Conservation (phyloP, 1,140 invertebrate species). For the Caenorhabditis latens region DNA sequence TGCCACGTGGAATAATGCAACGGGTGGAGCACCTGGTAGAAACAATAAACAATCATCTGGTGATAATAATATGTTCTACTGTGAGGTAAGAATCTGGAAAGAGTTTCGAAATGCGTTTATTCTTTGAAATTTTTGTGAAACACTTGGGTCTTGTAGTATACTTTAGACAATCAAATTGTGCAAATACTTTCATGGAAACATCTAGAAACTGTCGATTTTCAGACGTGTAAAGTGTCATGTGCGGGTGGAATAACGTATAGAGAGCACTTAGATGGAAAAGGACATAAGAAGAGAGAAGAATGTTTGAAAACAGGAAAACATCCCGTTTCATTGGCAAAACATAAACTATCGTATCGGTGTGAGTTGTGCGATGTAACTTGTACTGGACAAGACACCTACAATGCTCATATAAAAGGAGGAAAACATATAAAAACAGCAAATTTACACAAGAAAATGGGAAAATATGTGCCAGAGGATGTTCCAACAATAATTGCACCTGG, state of each 20-base stretch:
- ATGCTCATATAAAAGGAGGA: slow-evolving; percentile 94
- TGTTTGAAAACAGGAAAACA: slow-evolving; percentile 83
- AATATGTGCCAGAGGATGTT: slow-evolving; percentile 94
- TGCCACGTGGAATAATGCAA: background rate
- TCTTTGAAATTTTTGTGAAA: background rate
- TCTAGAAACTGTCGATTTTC: background rate
- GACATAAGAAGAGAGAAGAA: slow-evolving; percentile 97
- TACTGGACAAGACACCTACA: slow-evolving; percentile 95
- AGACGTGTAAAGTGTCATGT: slow-evolving; percentile 97
- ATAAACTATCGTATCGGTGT: slow-evolving; percentile 79
- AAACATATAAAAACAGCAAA: slow-evolving; percentile 91
- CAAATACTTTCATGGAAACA: too few species aligned
- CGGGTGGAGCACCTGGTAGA: background rate
- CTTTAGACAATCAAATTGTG: too few species aligned
- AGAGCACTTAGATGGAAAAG: slow-evolving; percentile 96
- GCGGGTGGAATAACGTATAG: slow-evolving; percentile 89
- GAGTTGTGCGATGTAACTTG: slow-evolving; percentile 95
- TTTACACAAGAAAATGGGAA: slow-evolving; percentile 85
- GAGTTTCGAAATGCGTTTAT: background rate
- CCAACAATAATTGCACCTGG: slow-evolving; percentile 84
- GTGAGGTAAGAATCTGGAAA: background rate
- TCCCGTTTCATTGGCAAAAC: slow-evolving; percentile 59
- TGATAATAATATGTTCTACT: slow-evolving; percentile 44
- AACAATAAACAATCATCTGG: background rate
- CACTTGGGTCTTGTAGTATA: too few species aligned